Evolutionary conservation across 2,888 invertebrate genomes (phyloP).

Genomic region (Cephalotes varians): DNA sequence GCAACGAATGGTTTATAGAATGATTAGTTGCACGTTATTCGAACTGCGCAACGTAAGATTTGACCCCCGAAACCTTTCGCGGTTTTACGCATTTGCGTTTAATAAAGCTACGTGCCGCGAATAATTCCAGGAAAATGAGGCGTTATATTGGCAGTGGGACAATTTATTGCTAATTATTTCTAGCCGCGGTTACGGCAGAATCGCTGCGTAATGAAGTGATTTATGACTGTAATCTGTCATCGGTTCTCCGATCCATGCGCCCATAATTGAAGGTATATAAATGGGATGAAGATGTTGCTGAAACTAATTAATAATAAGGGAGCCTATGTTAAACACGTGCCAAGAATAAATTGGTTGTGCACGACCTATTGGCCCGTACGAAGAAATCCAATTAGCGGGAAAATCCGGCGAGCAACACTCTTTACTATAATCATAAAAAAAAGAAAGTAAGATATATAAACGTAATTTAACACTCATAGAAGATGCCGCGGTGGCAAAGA

Average conservation of each 20-base stretch:
- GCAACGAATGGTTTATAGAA: constrained; percentile 48
- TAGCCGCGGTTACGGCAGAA: not conserved
- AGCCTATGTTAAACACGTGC: constrained; percentile 39
- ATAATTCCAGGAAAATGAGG: constrained; percentile 35
- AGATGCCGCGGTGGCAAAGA: not conserved
- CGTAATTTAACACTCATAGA: constrained; percentile 27
- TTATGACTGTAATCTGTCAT: constrained; percentile 67
- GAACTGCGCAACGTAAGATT: not conserved
- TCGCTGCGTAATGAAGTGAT: constrained; percentile 53
- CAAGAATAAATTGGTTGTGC: constrained; percentile 60
- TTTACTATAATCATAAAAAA: constrained; percentile 24
- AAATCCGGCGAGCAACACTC: constrained; percentile 37
- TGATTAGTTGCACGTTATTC: constrained; percentile 50
- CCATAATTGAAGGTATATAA: constrained; percentile 57
- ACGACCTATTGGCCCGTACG: constrained; percentile 58
- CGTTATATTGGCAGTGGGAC: constrained; percentile 50
- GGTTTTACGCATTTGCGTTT: constrained; percentile 22
- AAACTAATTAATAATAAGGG: constrained; percentile 70
- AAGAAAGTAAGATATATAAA: constrained; percentile 35
- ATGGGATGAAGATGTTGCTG: constrained; percentile 65
- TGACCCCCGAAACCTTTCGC: constrained; percentile 44
- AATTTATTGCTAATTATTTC: constrained; percentile 70
- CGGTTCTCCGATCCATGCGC: constrained; percentile 46
- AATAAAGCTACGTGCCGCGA: constrained; percentile 38
- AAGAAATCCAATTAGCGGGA: constrained; percentile 64